These are phyloP conservation scores for Apamea anceps DNA, from an alignment of 2,888 invertebrate species.

Conservation along the genomic window DNA sequence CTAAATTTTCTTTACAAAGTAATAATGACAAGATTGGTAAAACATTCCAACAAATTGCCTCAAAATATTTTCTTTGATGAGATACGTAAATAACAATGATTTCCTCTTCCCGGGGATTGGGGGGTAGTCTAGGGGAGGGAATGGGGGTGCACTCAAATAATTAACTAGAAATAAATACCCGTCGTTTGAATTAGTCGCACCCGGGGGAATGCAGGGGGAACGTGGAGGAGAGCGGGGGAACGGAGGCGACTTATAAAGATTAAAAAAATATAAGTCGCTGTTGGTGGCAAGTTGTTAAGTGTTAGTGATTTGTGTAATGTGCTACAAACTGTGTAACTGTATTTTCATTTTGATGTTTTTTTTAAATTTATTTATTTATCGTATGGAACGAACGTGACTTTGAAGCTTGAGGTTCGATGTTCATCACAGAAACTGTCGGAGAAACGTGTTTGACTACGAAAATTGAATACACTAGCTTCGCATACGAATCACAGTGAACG, in stretches of 20 bases:
- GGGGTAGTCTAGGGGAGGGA: not conserved
- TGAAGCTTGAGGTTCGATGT: not conserved
- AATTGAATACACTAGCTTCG: not conserved
- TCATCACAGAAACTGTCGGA: not conserved
- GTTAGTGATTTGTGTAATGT: constrained; percentile 2
- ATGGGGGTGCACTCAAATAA: constrained; percentile 71
- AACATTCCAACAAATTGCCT: constrained; percentile 68
- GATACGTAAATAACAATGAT: constrained; percentile 69
- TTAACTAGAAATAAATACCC: constrained; percentile 76
- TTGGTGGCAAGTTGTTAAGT: not conserved
- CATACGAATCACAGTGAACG: not conserved
- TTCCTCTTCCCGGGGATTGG: constrained; percentile 37
- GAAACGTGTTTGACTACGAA: not conserved
- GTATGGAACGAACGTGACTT: no score
- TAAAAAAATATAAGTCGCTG: constrained; percentile 42
- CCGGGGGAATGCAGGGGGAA: constrained; percentile 51
- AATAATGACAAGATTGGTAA: constrained; percentile 54
- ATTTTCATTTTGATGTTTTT: not conserved
- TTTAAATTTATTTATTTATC: not conserved
- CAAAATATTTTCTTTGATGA: constrained; percentile 69
- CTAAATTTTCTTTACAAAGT: constrained; percentile 20
- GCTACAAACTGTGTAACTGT: not conserved
- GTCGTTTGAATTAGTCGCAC: constrained; percentile 71
- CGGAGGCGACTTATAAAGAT: constrained; percentile 45
- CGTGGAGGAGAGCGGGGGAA: constrained; percentile 1